Percentiles rank a stretch among this genome's conserved stretches.
Evolutionary conservation across 35 echinoderm and acorn worm species (phyloP).

Genomic region (Antedon bifida): DNA sequence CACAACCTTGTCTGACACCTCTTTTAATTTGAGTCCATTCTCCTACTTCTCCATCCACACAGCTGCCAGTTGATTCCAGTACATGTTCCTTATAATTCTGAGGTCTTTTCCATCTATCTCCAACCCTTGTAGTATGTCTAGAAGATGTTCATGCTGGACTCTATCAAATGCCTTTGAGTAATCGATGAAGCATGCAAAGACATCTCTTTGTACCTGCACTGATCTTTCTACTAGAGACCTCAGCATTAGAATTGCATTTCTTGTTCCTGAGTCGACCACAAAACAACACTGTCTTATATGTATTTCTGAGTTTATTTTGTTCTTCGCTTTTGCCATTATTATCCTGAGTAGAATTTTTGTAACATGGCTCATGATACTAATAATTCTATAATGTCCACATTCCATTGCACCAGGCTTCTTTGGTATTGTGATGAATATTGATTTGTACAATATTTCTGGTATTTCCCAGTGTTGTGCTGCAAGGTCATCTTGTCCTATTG

Average conservation of each 20-base stretch:
- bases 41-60: conserved; percentile 6
- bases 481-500: no score
- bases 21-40: conserved; percentile 15
- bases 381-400: background rate
- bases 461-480: no score
- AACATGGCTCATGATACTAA: no score
- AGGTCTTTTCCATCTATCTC: background rate
- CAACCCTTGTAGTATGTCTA: background rate
- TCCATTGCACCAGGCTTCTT: conserved; percentile 1
- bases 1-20: conserved; percentile 1
- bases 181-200: background rate
- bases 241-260: background rate
- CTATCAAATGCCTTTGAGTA: background rate
- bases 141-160: background rate
- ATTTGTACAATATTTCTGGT: no score
- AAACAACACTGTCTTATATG: background rate
- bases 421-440: no score
- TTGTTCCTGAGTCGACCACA: background rate
- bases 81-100: background rate
- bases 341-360: no score
- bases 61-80: background rate
- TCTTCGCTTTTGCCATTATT: no score
- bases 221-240: background rate
- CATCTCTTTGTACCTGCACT: background rate
- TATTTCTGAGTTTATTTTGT: no score